Evolutionary conservation across 2,888 invertebrate genomes (phyloP), one percentile per base, ranked within the genome.

Genomic region (Melipona beecheii): DNA sequence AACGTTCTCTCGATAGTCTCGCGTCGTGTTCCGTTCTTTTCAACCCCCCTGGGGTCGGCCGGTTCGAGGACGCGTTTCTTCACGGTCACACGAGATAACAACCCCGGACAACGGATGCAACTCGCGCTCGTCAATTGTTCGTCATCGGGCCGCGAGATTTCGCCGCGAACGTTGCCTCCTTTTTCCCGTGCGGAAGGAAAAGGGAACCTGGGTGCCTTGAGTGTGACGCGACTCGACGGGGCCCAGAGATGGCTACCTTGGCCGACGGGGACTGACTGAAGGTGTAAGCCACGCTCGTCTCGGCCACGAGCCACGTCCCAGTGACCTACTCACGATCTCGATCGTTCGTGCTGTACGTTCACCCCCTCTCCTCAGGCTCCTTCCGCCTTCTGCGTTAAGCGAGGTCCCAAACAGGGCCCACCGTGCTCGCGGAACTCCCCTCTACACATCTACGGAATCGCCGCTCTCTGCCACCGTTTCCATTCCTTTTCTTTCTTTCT

Each of bases 241-340:
- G 91, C 92, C 92, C 92, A 92, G 90, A 91, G 92, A 91, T 93
- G 92, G 90, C 91, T 93, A 90, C 91, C 91, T 90, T 93, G 93
- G 92, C 94, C 93, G 93, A 91, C 93, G 93, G 90, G 92, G 92
- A 94, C 93, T 93, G 93, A 94, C 94, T 94, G 94, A 93, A 93
- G 92, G 93, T 92, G 91, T 91, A 89, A 91, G 91, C 91, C 91
- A 91, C 90, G 88, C 93, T 93, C 91, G 92, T 93, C 93, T 93
- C 92, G 91, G 91, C 92, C 91, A 90, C 91, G 91, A 93, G 93
- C 92, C 92, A 90, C 92, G 94, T 93, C 94, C 94, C 92, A 94
- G 92, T 94, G 94, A 94, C 94, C 94, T 94, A 94, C 94, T 94
- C 88, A 89, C 87, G 91, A 90, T 90, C 92, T 86, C 91, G 90